A percentile compares a stretch with the other conserved stretches of the same genome.
These are phyloP conservation scores for Acinonyx jubatus DNA, from an alignment of 2,113 vertebrate genomes.

Conservation along the genomic window DNA sequence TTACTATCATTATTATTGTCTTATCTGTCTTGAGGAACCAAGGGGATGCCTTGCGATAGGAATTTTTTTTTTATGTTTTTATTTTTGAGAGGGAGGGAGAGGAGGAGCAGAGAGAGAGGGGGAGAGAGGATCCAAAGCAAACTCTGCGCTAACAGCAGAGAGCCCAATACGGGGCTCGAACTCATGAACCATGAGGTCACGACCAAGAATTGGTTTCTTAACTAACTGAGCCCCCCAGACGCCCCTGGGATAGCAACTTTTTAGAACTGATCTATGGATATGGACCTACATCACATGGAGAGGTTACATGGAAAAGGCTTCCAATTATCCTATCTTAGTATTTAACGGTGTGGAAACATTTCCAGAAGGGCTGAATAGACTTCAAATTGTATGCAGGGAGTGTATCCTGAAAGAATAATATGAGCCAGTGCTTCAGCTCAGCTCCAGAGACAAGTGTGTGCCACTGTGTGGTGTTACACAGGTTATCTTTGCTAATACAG, in stretches of 20 bases:
- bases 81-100: too few relatives aligned
- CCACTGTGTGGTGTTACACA: accelerated
- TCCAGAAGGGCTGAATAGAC: background rate
- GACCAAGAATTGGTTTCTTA: too few relatives aligned
- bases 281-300: background rate
- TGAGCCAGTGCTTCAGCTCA: background rate
- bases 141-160: too few relatives aligned
- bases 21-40: background rate
- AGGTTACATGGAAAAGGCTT: background rate
- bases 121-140: too few relatives aligned
- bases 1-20: background rate
- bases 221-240: too few relatives aligned
- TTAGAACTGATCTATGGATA: background rate
- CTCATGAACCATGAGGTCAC: too few relatives aligned
- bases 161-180: too few relatives aligned
- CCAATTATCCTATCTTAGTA: background rate
- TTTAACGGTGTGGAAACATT: background rate
- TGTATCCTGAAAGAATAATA: background rate
- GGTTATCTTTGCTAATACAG: background rate
- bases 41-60: background rate
- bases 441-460: background rate
- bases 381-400: background rate
- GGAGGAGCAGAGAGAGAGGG: too few relatives aligned
- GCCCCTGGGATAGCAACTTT: background rate
- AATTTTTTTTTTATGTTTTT: background rate